Evolutionary conservation across 2,113 vertebrate species (phyloP), one percentile per base, ranked within the genome.

Genomic region (Oreochromis tanganicae): DNA sequence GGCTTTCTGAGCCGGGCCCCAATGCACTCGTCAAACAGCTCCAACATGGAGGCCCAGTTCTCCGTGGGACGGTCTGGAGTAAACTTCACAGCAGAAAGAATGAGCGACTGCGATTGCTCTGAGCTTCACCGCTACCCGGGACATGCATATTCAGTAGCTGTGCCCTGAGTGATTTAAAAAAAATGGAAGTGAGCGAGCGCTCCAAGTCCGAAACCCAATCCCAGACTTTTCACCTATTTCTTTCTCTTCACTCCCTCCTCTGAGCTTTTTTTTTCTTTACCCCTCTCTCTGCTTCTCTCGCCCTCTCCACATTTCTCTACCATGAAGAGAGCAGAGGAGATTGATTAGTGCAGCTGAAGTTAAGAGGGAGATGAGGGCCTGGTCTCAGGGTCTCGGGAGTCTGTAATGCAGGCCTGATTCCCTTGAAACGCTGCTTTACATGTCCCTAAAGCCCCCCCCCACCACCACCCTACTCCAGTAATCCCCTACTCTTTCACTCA

Each of bases 71-170:
- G 21, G 89, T 91, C 56, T 82, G 91, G 89, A 87, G 87, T 85
- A 90, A 90, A 95, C 92, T 92, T 86, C 83, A 88, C 86, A 88
- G 91, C 92, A 79, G 83, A 82, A 92, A 87, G 84, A 91, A 90
- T 75, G 80, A 93, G 88, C 90, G 55, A 38, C 54, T 81, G 85
- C 85, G 17, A 94, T 95, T 93, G 94, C 93, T 94, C 82, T 63
- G 94, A 92, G 93, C 84, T 88, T 82, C 82, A 85, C 68, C 38
- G 10, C 85, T 41, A 50, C 86, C 86, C 90, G 11, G 38, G 21
- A 81, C 94, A 95, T 95, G 91, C 89, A 96, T 95, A 96, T 96
- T 95, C 92, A 95, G 59, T 36, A 87, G 91, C 86, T 85, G 89
- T 78, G 71, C 85, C 80, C 59, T 29, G 73, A 82, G 82, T 78